These are phyloP conservation scores for Sinosuthora webbiana DNA, from an alignment of 2,113 vertebrate species.

Conservation along the genomic window DNA sequence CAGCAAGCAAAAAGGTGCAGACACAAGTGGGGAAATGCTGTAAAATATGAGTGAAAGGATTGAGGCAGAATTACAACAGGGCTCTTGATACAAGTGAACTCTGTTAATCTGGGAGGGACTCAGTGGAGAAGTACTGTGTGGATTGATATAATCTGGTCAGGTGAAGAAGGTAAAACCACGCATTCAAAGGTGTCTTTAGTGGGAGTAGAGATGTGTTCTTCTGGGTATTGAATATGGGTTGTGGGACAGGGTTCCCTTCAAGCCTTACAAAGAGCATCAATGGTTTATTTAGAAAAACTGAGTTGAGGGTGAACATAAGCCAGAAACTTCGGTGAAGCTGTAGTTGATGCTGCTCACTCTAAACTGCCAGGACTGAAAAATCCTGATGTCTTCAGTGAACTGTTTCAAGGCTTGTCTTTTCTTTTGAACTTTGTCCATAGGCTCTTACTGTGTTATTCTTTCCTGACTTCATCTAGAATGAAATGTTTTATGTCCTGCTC, in stretches of 20 bases:
- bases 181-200: background rate
- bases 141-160: background rate
- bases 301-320: background rate
- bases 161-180: background rate
- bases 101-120: background rate
- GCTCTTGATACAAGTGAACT: background rate
- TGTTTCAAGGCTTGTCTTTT: background rate
- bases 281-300: background rate
- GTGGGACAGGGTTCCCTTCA: background rate
- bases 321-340: background rate
- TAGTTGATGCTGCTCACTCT: background rate
- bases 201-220: background rate
- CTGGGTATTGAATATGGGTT: background rate
- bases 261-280: background rate
- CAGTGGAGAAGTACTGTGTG: background rate
- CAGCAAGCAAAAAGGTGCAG: background rate
- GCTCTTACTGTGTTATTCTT: background rate
- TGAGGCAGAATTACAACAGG: background rate
- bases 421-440: background rate
- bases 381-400: background rate
- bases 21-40: background rate
- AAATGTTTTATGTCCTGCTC: background rate
- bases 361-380: background rate
- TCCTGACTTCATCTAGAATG: background rate
- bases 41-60: background rate